Percentiles rank a stretch among this genome's conserved stretches.
These are phyloP conservation scores for Harpagifer antarcticus DNA, from an alignment of 2,797 vertebrate genomes.

Conservation along the genomic window DNA sequence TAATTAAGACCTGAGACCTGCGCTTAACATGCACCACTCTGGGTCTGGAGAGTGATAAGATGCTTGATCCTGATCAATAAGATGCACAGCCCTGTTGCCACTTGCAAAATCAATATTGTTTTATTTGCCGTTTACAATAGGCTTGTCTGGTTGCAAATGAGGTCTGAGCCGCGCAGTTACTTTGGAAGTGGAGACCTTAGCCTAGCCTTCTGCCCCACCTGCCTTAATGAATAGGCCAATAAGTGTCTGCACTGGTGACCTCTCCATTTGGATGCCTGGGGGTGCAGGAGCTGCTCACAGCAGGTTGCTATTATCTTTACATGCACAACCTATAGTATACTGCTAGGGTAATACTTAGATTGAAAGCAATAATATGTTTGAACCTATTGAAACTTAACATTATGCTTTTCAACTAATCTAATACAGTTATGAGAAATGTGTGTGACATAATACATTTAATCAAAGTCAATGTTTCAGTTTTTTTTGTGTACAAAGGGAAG, in stretches of 20 bases:
- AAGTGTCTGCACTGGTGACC: constrained; percentile 58
- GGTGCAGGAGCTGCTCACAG: constrained; percentile 24
- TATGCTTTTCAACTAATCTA: no score
- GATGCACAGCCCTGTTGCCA: constrained; percentile 82
- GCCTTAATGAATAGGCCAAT: constrained; percentile 74
- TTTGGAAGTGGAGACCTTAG: constrained; percentile 77
- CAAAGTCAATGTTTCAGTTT: no score
- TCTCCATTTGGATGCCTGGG: constrained; percentile 23
- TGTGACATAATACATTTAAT: no score
- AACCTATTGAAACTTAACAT: no score
- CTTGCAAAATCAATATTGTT: constrained; percentile 89
- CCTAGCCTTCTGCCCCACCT: constrained; percentile 64
- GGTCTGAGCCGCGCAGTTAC: constrained; percentile 77
- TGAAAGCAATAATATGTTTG: no score
- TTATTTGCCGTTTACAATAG: constrained; percentile 89
- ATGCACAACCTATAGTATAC: constrained; percentile 14
- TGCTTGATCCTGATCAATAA: constrained; percentile 88
- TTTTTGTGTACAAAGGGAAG: background rate
- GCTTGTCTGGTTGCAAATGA: constrained; percentile 87
- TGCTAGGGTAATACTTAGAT: background rate
- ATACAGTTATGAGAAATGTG: no score
- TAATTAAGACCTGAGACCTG: constrained; percentile 85
- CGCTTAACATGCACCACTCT: constrained; percentile 81
- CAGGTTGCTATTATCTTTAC: constrained; percentile 37
- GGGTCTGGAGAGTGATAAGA: constrained; percentile 86